Percentiles rank a stretch among this genome's conserved stretches.
Conservation (phyloP, 2,113 vertebrate species). For the Mastomys coucha region DNA sequence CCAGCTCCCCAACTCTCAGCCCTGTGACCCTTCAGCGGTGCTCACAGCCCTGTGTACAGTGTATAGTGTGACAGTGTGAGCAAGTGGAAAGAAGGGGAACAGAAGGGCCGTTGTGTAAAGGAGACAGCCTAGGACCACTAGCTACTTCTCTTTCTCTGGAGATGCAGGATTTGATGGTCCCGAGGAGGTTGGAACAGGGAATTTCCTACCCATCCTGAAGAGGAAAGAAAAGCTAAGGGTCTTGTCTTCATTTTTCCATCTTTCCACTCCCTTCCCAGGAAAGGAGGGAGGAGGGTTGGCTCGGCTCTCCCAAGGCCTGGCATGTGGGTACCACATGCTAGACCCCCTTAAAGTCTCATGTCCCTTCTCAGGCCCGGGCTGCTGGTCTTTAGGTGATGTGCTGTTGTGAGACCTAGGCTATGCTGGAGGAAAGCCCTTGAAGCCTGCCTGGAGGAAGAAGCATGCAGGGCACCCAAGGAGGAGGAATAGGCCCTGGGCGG, state of each 20-base stretch:
- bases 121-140: neutral
- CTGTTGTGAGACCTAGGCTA: slow-evolving; percentile 22
- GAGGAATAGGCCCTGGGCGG: fast-evolving
- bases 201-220: neutral
- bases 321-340: neutral
- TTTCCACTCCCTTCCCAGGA: neutral
- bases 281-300: neutral
- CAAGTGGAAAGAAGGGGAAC: neutral
- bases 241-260: neutral
- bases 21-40: fast-evolving
- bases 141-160: neutral
- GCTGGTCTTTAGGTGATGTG: slow-evolving; percentile 25
- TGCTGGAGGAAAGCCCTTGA: neutral
- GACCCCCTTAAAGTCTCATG: neutral
- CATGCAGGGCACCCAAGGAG: neutral
- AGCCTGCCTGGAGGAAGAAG: neutral
- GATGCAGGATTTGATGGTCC: neutral
- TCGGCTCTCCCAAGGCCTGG: neutral
- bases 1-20: neutral
- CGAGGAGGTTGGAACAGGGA: neutral
- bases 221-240: slow-evolving; percentile 23
- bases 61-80: neutral
- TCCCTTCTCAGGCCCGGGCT: slow-evolving; percentile 1
- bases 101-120: neutral
- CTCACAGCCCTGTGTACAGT: neutral